A percentile compares a stretch with the other conserved stretches of the same genome.
These are phyloP conservation scores for Equus quagga DNA, from an alignment of 2,113 vertebrate genomes.

Conservation along the genomic window DNA sequence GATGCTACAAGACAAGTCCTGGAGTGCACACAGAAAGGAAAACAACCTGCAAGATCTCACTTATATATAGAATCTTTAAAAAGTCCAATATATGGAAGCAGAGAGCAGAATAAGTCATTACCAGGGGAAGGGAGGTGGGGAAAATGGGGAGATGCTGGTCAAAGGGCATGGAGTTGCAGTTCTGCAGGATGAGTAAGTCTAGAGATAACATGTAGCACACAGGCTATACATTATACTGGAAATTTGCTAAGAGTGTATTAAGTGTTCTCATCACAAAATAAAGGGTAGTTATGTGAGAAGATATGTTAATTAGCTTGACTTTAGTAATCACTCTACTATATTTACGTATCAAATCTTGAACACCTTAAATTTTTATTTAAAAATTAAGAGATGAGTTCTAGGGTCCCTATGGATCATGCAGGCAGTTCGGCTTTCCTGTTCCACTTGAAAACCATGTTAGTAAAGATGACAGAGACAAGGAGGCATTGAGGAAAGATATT, in stretches of 20 bases:
- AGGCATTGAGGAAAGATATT: not conserved
- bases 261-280: not conserved
- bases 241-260: not conserved
- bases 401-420: not conserved
- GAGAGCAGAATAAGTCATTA: not conserved
- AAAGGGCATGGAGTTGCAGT: not conserved
- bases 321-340: not conserved
- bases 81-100: not conserved
- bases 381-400: too few relatives aligned
- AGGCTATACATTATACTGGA: not conserved
- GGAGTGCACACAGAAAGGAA: not conserved
- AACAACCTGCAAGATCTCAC: not conserved
- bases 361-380: not conserved
- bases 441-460: not conserved
- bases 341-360: not conserved
- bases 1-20: not conserved
- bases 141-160: not conserved
- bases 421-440: not conserved
- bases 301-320: not conserved
- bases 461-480: not conserved
- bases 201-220: not conserved
- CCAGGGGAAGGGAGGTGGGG: not conserved
- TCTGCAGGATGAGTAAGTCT: not conserved
- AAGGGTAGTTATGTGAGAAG: not conserved
- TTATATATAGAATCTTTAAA: not conserved